phyloP scores from a whole-genome alignment of 2,888 invertebrate species.

The Cabera pusaria region DNA sequence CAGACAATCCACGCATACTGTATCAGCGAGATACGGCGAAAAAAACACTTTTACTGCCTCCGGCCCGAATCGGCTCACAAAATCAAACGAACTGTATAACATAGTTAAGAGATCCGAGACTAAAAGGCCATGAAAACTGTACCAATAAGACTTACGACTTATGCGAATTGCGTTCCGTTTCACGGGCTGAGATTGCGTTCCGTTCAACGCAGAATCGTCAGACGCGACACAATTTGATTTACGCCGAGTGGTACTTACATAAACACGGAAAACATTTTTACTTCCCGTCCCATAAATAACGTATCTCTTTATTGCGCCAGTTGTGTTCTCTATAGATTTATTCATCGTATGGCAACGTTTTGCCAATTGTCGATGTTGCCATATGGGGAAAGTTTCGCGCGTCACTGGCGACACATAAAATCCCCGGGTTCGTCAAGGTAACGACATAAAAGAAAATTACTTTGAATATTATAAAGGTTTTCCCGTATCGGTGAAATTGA shows the following conservation, averaged over 20 bases:
- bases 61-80: slow-evolving; percentile 23
- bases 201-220: too few species aligned
- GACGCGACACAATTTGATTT: slow-evolving; percentile 39
- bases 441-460: slow-evolving; percentile 21
- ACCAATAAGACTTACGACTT: slow-evolving; percentile 29
- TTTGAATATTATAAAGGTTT: slow-evolving; percentile 19
- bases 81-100: slow-evolving; percentile 31
- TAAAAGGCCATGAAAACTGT: slow-evolving; percentile 26
- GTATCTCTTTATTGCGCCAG: slow-evolving; percentile 44
- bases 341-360: slow-evolving; percentile 41
- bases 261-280: slow-evolving; percentile 53
- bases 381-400: slow-evolving; percentile 30
- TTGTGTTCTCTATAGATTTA: slow-evolving; percentile 47
- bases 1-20: slow-evolving; percentile 26
- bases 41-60: slow-evolving; percentile 34
- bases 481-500: slow-evolving; percentile 4
- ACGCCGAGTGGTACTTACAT: slow-evolving; percentile 40
- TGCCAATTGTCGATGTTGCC: slow-evolving; percentile 17
- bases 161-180: slow-evolving; percentile 18
- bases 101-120: slow-evolving; percentile 15
- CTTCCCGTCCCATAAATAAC: slow-evolving; percentile 44
- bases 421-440: slow-evolving; percentile 20
- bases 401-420: slow-evolving; percentile 28
- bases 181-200: slow-evolving; percentile 17
- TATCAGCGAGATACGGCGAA: slow-evolving; percentile 29